Evolutionary conservation across 2,797 vertebrate species (phyloP).

Genomic region (Octomys mimax): DNA sequence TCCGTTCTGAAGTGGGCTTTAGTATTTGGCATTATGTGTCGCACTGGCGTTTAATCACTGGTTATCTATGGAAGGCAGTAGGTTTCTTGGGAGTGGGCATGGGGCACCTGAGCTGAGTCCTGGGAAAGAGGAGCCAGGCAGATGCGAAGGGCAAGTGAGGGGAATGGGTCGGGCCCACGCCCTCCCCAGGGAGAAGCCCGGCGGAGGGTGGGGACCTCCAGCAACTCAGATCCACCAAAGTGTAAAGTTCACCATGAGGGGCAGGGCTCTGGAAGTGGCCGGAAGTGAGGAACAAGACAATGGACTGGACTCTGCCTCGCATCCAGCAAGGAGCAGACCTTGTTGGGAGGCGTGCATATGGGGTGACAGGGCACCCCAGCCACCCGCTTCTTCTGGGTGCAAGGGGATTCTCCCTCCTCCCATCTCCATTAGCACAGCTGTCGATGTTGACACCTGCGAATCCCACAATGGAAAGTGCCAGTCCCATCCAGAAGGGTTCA

Average conservation of each 20-base stretch:
- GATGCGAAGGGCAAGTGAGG: not conserved
- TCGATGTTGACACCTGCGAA: not conserved
- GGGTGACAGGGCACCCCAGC: not conserved
- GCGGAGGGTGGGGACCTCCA: not conserved
- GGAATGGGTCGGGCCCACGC: too few relatives aligned
- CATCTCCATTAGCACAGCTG: not conserved
- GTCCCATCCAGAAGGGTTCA: not conserved
- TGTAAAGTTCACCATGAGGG: constrained; percentile 67
- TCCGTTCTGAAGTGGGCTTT: not conserved
- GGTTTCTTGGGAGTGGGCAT: not conserved
- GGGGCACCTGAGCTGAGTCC: constrained; percentile 18
- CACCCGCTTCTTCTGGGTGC: not conserved
- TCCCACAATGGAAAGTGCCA: not conserved
- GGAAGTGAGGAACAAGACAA: not conserved
- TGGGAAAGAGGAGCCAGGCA: not conserved
- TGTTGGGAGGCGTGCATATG: not conserved
- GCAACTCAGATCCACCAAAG: not conserved
- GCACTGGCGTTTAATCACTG: not conserved
- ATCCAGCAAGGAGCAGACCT: not conserved
- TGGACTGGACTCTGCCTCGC: constrained; percentile 60
- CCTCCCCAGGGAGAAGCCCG: not conserved
- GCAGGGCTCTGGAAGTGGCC: constrained; percentile 55
- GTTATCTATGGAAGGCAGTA: not conserved
- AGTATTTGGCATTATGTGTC: not conserved
- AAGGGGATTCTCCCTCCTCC: not conserved